Evolutionary conservation across 2,113 vertebrate genomes (phyloP).

Genomic region (Leucoraja erinaceus): DNA sequence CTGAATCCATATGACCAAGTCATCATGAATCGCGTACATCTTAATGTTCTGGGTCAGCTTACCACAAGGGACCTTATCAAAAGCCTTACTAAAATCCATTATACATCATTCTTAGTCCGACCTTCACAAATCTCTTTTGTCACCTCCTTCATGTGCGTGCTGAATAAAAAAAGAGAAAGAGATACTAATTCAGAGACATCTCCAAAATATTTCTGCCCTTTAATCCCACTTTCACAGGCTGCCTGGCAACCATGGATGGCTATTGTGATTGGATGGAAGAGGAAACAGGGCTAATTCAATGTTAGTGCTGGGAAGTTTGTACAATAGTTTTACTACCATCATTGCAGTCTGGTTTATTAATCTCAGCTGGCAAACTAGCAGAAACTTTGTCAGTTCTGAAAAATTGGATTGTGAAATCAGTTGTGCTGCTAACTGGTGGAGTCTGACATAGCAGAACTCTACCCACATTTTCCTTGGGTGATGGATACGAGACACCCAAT

Average conservation of each 20-base stretch:
- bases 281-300: neutral
- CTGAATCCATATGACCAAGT: too few species aligned
- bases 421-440: neutral
- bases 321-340: neutral
- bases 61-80: too few species aligned
- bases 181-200: neutral
- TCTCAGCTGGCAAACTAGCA: neutral
- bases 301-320: neutral
- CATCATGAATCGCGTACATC: too few species aligned
- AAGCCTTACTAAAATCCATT: too few species aligned
- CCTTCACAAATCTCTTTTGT: too few species aligned
- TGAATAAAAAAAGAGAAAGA: neutral
- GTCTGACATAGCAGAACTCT: neutral
- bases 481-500: neutral
- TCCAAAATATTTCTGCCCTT: neutral
- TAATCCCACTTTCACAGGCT: neutral
- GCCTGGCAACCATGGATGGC: neutral
- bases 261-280: neutral
- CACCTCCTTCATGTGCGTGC: neutral
- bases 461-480: neutral
- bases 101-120: too few species aligned
- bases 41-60: too few species aligned
- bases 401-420: conserved; percentile 15
- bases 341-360: neutral
- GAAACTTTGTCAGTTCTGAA: neutral